Evolutionary conservation across 2,797 vertebrate genomes (phyloP).

Genomic region (Eulemur coronatus): DNA sequence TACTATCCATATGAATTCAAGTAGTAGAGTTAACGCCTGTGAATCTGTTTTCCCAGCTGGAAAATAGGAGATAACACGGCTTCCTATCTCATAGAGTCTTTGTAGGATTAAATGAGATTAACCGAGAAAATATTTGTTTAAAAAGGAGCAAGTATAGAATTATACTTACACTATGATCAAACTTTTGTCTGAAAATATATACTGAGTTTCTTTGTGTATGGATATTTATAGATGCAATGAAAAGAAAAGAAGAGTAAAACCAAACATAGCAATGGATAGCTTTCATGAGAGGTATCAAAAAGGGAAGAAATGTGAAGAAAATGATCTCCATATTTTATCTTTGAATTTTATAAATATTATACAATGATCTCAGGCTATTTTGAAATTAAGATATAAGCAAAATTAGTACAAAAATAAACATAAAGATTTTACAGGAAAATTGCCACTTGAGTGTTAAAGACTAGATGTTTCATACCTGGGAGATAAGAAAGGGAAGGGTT

Average conservation of each 20-base stretch:
- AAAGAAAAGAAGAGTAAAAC: slow-evolving; percentile 18
- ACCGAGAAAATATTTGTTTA: neutral
- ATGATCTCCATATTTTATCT: neutral
- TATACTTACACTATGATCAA: neutral
- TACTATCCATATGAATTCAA: neutral
- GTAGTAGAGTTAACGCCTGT: neutral
- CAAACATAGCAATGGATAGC: neutral
- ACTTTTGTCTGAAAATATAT: neutral
- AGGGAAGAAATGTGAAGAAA: neutral
- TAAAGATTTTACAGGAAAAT: neutral
- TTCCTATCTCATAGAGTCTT: neutral
- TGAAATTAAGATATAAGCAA: neutral
- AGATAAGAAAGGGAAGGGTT: neutral
- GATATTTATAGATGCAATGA: slow-evolving; percentile 11
- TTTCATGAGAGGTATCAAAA: neutral
- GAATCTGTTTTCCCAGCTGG: neutral
- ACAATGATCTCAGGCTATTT: neutral
- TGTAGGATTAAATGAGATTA: neutral
- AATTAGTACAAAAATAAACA: neutral
- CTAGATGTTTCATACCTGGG: neutral
- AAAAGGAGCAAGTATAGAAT: neutral
- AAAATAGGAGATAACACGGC: neutral
- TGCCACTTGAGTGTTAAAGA: neutral
- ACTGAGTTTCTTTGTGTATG: neutral
- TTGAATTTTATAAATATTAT: neutral